Evolutionary conservation across 2,888 invertebrate genomes (phyloP), one percentile per base, ranked within the genome.

Genomic region (Metalampra italica): DNA sequence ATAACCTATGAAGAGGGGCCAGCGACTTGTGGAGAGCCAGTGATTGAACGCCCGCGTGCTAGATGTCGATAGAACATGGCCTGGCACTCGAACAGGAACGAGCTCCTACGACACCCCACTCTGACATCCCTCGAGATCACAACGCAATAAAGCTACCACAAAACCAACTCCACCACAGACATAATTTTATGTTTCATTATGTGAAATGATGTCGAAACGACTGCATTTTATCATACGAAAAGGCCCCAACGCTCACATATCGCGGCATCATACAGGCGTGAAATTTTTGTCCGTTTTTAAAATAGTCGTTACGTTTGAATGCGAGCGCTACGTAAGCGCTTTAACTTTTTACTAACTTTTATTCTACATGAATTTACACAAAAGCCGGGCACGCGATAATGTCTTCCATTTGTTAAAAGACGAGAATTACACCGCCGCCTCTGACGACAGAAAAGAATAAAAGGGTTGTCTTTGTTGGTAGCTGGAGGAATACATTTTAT

Each of bases 341-440:
- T 82, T 77, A 78, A 78, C 77, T 77, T 79, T 82, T 80, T 77
- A 71, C 74, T 68, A 75, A 80, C 75, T 78, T 80, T 81, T 75
- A 81, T 82, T 79, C 75, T 73, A 78, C 79, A 76, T 78, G 79
- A 84, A 85, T 84, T 83, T 82, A 80, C 77, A 78, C 79, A 82
- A 84, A 83, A 82, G 81, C 78, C 79, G 81, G 75, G 71, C 76
- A 66, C 72, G 76, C 76, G 83, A 82, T 84, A 85, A 84, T 84
- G 80, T 82, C 82, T 80, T 79, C 81, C 84, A 83, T 84, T 83
- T 82, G 79, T 83, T 84, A 83, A 81, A 75, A 80, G 82, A 82
- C 73, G 76, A 77, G 82, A 83, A 82, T 82, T 84, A 82, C 77
- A 71, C 75, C 70, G 68, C 69, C 68, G 69, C 65, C 68, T 65